Base-by-base conservation (phyloP, 2,797 vertebrate genomes). In the Myotis myotis region DNA sequence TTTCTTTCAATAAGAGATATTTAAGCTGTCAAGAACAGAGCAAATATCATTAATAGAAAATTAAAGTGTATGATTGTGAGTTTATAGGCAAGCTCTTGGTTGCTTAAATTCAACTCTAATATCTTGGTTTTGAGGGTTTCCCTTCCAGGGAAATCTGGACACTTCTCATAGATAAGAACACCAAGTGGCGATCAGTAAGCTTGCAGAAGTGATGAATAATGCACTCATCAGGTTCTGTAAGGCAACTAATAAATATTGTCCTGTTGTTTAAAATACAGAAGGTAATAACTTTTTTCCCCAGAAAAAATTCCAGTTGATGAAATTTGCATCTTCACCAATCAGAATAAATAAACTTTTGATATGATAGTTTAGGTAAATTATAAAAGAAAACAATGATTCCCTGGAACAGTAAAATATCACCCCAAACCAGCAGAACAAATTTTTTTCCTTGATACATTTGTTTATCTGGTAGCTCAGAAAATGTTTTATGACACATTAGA, bases 31-130 rank as follows among this genome's bases (percentile, higher is more conserved):
- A 66, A 33, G 20, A 86, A 75, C 12, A 79, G 64, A 74, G 68
- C 7, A 72, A 57, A 47, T 82, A 41, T 38, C 7, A 74, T 25
- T 70, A 68, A 78, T 1, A 82, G 47, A 7, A 13, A 85, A 91
- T 86, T 86, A 79, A 94, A 79, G 53, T 72, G 7, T 19, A 11
- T 79, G 13, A 80, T 62, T 89, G 5, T 81, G 70, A 64, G 3
- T 51, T 71, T 70, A 75, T n/a, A 51, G 23, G 2, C 81, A 81
- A 85, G 38, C 2, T 13, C 3, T 7, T 68, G 38, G 6, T 68
- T 90, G 13, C 1, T 94, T 74, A 76, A 95, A 55, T 85, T 89
- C 36, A 74, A 49, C 17, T 93, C 36, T 71, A 79, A 53, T 83
- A 9, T 86, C 47, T 87, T 60, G 16, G 8, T 75, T 16, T 78